Conservation (phyloP, 2,888 invertebrate species). For the Drosophila pullipes region DNA sequence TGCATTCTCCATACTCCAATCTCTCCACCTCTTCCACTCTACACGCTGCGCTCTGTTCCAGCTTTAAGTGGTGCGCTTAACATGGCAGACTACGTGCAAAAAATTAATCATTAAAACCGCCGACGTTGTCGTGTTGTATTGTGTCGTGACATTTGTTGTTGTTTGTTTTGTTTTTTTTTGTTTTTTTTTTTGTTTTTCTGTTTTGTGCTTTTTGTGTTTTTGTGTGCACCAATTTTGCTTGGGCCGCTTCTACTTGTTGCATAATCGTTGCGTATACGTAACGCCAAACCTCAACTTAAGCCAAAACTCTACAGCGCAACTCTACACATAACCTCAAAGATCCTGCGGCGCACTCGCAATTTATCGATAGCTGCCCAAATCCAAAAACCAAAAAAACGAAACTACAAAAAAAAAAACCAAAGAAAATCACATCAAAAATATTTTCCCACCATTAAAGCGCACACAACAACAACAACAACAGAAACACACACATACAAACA, state of each 20-base stretch:
- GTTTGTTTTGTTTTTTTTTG: constrained; percentile 28
- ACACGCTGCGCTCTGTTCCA: constrained; percentile 18
- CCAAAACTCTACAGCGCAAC: constrained; percentile 21
- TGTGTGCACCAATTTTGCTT: constrained; percentile 31
- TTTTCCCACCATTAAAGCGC: constrained; percentile 77
- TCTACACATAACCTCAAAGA: constrained; percentile 22
- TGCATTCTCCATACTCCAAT: background rate
- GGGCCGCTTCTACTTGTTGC: constrained; percentile 51
- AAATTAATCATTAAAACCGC: constrained; percentile 71
- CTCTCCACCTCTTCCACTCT: constrained; percentile 6
- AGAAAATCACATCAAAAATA: constrained; percentile 62
- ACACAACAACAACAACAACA: constrained; percentile 45
- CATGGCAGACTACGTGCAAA: constrained; percentile 72
- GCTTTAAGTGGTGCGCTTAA: constrained; percentile 52
- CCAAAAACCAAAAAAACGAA: constrained; percentile 35
- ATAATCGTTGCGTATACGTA: constrained; percentile 62
- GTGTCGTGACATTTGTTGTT: constrained; percentile 70
- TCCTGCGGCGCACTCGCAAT: constrained; percentile 52
- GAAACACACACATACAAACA: constrained; percentile 54
- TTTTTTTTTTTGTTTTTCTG: constrained; percentile 11
- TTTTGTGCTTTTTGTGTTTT: background rate
- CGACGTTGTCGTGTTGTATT: constrained; percentile 40
- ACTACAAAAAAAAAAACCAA: constrained; percentile 4
- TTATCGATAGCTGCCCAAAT: constrained; percentile 43
- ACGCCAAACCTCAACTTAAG: constrained; percentile 28